Evolutionary conservation across 2,113 vertebrate species (phyloP).

Genomic region (Accipiter cooperii): DNA sequence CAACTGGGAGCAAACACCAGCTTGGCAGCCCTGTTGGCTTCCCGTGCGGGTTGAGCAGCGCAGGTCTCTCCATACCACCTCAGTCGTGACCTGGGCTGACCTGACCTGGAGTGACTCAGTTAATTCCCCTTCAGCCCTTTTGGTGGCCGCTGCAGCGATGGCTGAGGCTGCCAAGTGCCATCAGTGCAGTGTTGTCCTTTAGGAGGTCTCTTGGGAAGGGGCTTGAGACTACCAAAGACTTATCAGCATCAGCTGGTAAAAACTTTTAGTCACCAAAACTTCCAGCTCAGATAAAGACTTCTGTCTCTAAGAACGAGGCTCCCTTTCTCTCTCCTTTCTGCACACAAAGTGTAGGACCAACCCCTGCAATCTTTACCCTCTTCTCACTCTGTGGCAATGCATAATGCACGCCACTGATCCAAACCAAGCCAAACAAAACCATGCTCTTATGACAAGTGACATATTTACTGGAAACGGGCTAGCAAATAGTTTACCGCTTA

Average conservation of each 20-base stretch:
- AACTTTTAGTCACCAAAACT: not conserved
- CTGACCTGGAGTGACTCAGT: not conserved
- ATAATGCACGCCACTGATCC: not conserved
- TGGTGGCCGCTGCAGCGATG: fast-evolving
- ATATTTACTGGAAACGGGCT: not conserved
- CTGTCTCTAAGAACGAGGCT: not conserved
- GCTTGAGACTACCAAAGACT: not conserved
- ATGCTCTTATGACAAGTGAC: not conserved
- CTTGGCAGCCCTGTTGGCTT: not conserved
- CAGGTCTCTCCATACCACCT: not conserved
- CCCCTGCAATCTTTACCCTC: not conserved
- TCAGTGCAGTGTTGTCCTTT: not conserved
- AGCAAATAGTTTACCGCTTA: not conserved
- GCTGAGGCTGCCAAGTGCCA: not conserved
- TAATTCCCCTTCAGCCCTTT: not conserved
- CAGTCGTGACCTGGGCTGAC: not conserved
- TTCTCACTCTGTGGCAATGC: not conserved
- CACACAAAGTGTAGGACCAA: not conserved
- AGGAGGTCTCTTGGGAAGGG: not conserved
- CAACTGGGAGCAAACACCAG: not conserved
- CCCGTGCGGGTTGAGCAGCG: not conserved
- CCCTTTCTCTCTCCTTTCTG: not conserved
- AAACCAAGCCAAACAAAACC: not conserved
- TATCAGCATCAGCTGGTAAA: not conserved
- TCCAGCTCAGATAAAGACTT: not conserved